Evolutionary conservation across 2,888 invertebrate species (phyloP), one percentile per base, ranked within the genome.

Genomic region (Phyto melanocephala): DNA sequence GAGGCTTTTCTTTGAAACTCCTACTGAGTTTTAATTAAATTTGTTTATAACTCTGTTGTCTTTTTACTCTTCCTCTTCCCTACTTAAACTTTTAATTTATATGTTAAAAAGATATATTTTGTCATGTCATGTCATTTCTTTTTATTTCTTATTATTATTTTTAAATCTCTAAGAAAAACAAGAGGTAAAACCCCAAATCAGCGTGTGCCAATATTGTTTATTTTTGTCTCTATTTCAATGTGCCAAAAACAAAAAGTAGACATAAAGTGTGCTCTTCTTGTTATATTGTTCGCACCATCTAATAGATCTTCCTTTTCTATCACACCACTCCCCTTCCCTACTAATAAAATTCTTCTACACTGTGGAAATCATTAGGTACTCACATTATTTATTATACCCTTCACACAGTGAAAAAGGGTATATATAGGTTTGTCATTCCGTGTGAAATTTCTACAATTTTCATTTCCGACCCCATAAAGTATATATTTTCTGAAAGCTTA

Each of bases 151-250:
- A 13, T 47, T 58, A 40, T 17, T 65, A 2, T 15, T 37, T 28
- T 47, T 17, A 65, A 28, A 5, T 67, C 35, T 33, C 28, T 20
- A 35, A 42, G n/a, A 50, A 24, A 40, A 40, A 56, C 58, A 40
- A 62, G 40, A 42, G 52, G 45, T 20, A 37, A 13, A 17, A 13
- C 6, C n/a, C n/a, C 20, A 47, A 74, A 45, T 65, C 54, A 71
- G 75, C 81, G 75, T 79, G 68, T 79, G 81, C 79, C 81, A 79
- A 82, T 74, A 82, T 54, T 60, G 20, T 75, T 70, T 81, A 81
- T 78, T 81, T 79, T 81, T 58, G 68, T 79, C 70, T 72, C 35
- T 62, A 47, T 65, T 72, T 75, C 40, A 52, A 60, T 54, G 42
- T 68, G 68, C 60, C 58, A 58, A 35, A 52, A 68, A 52, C 28